These are phyloP conservation scores for Candidula unifasciata DNA, from an alignment of 2,888 invertebrate genomes.

Conservation along the genomic window DNA sequence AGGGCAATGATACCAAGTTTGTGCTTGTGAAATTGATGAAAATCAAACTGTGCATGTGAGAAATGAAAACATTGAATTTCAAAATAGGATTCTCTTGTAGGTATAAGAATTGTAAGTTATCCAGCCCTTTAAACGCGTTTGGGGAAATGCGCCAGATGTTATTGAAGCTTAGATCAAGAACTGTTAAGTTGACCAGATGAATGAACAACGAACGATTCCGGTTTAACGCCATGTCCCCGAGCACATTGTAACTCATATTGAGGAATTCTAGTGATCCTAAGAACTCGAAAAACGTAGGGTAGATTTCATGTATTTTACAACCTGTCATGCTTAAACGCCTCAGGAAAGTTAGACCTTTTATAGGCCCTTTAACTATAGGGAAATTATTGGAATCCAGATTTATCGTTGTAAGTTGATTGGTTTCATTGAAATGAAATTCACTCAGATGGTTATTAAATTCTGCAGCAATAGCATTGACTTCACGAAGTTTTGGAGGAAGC, in stretches of 20 bases:
- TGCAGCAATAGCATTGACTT: background rate
- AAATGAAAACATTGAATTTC: background rate
- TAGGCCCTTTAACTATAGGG: background rate
- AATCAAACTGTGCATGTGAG: background rate
- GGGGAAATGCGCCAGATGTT: background rate
- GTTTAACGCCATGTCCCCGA: background rate
- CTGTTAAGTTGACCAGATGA: background rate
- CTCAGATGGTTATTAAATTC: slow-evolving; percentile 10
- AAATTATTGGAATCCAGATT: background rate
- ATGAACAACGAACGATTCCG: background rate
- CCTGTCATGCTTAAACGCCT: background rate
- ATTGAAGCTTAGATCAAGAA: background rate
- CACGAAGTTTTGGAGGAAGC: slow-evolving; percentile 31
- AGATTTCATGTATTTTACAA: slow-evolving; percentile 3
- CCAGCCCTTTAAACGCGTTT: background rate
- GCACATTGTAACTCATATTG: slow-evolving; percentile 8
- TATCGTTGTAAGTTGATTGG: background rate
- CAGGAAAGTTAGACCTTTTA: background rate
- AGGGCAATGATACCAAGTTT: background rate
- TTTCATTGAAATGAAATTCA: background rate
- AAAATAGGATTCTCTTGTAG: background rate
- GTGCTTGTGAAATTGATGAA: background rate
- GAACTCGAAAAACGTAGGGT: slow-evolving; percentile 13
- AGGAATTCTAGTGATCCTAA: slow-evolving; percentile 29
- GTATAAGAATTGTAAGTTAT: background rate